Percentiles rank a stretch among this genome's conserved stretches.
These are phyloP conservation scores for Melanophora roralis DNA, from an alignment of 2,888 invertebrate species.

Conservation along the genomic window DNA sequence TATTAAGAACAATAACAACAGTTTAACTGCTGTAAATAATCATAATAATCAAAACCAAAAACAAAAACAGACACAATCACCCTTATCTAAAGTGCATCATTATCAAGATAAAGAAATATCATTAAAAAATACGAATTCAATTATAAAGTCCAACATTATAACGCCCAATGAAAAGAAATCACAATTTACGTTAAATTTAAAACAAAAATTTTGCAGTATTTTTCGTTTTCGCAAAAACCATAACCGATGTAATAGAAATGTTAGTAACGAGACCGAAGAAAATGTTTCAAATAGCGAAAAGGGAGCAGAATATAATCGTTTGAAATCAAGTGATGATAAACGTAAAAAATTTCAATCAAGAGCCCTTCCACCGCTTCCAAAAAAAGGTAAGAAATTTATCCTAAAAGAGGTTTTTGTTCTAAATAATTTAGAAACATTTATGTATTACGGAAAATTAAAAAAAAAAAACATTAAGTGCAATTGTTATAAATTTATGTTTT, in stretches of 20 bases:
- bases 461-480: too few species aligned
- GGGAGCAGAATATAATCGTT: constrained; percentile 52
- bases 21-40: constrained; percentile 56
- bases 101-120: constrained; percentile 39
- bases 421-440: too few species aligned
- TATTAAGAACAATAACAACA: constrained; percentile 64
- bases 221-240: constrained; percentile 83
- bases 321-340: constrained; percentile 69
- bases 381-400: constrained; percentile 72
- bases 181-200: constrained; percentile 85
- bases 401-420: too few species aligned
- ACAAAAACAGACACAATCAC: constrained; percentile 49
- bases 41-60: constrained; percentile 58
- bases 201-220: constrained; percentile 90
- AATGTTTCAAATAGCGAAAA: constrained; percentile 64
- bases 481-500: too few species aligned
- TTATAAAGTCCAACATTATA: constrained; percentile 66
- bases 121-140: constrained; percentile 39
- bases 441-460: too few species aligned
- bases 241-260: constrained; percentile 72
- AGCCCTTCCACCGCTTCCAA: constrained; percentile 83
- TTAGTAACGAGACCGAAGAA: constrained; percentile 63
- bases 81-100: constrained; percentile 18
- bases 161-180: constrained; percentile 81
- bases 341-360: constrained; percentile 80